A percentile compares a stretch with the other conserved stretches of the same genome.
These are phyloP conservation scores for Dermolepida albohirtum DNA, from an alignment of 2,888 invertebrate species.

Conservation along the genomic window DNA sequence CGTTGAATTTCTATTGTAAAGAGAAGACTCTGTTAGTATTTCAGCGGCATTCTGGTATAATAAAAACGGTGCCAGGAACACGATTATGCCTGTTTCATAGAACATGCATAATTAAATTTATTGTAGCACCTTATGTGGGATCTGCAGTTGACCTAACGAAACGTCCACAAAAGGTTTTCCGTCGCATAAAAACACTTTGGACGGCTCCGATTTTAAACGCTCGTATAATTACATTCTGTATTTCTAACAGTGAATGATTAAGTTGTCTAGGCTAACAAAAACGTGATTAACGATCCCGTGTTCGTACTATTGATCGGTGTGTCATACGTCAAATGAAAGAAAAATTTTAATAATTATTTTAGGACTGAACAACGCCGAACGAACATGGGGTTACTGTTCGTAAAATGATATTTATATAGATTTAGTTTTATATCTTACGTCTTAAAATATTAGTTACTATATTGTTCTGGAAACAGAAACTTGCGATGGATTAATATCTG, in stretches of 20 bases:
- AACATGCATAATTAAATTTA: slow-evolving; percentile 26
- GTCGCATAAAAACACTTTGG: not conserved
- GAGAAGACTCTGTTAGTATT: not conserved
- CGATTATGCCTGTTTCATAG: slow-evolving; percentile 18
- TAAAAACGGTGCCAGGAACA: slow-evolving; percentile 28
- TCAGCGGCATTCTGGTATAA: not conserved
- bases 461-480: no score
- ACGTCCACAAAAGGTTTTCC: slow-evolving; percentile 3
- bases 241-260: slow-evolving; percentile 23
- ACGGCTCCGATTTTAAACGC: slow-evolving; percentile 8
- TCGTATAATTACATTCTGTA: slow-evolving; percentile 17
- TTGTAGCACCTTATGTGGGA: slow-evolving; percentile 20
- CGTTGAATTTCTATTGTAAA: slow-evolving; percentile 30
- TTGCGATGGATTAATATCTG: no score
- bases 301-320: slow-evolving; percentile 12
- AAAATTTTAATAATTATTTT: not conserved
- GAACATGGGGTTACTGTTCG: no score
- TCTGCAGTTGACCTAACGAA: not conserved
- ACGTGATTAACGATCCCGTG: slow-evolving; percentile 11
- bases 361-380: no score
- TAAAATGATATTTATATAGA: no score
- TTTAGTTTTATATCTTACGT: no score
- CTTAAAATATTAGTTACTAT: no score
- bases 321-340: slow-evolving; percentile 1
- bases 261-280: slow-evolving; percentile 28